Base-by-base conservation (phyloP, 1,140 invertebrate genomes). In the Palaemon carinicauda region DNA sequence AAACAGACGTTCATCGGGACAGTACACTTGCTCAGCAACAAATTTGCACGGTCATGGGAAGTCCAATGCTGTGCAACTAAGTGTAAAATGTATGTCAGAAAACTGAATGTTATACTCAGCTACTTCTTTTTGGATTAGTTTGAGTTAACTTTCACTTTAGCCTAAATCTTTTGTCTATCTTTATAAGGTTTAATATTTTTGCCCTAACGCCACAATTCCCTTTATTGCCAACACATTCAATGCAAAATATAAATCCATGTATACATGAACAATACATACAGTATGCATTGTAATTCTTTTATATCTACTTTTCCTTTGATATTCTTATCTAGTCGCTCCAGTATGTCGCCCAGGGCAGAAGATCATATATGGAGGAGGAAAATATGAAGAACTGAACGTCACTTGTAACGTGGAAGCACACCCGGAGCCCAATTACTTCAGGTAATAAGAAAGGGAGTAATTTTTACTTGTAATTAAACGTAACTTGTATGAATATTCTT, bases 331-430 rank as follows among this genome's bases (percentile, higher is more conserved):
- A 82, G 81, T 83, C 53, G 81, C 81, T 9, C 81, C 81, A 5
- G 15, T 75, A 31, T 83, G 81, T 56, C 71, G 71, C 21, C 51
- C 51, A 4, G 81, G 73, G 10, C 81, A 83, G 73, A 83, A 83
- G 73, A 24, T 50, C 10, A 53, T 83, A 53, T 83, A 83, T 29
- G 81, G 81, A 17, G 81, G 51, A 56, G 81, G 81, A 0, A 83
- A 83, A 41, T 71, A 77, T 10, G 81, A 83, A 21, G 81, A 83
- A 60, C 73, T 83, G 17, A 83, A 83, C 53, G 52, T 83, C n/a
- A 77, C 81, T 29, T 83, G 81, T 53, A 83, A 73, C 9, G 81
- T 83, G 9, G 81, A 83, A 27, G 81, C 81, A 0, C 81, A 83
- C 29, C 81, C 81, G 1, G 71, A 75, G 4, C 81, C 81, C 7